These are phyloP conservation scores for Andrena fulva DNA, from an alignment of 2,888 invertebrate genomes.

Conservation along the genomic window DNA sequence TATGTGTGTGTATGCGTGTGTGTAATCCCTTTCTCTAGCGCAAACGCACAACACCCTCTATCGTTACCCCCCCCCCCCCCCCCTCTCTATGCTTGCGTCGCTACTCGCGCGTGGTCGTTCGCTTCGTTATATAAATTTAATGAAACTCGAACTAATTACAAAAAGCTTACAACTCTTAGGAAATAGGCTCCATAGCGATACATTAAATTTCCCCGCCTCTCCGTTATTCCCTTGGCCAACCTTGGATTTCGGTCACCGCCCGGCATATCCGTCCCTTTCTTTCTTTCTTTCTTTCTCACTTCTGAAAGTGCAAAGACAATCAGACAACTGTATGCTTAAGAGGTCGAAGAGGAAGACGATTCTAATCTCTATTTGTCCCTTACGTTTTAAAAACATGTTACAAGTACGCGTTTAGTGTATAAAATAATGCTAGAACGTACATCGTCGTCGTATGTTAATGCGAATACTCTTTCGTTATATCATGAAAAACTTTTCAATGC, in stretches of 20 bases:
- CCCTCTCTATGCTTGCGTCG: slow-evolving; percentile 7
- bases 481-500: slow-evolving; percentile 60
- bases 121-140: slow-evolving; percentile 67
- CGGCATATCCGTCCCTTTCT: slow-evolving; percentile 1
- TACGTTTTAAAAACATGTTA: slow-evolving; percentile 56
- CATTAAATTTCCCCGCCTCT: slow-evolving; percentile 23
- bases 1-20: neutral
- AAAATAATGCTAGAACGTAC: slow-evolving; percentile 63
- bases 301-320: slow-evolving; percentile 53
- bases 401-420: slow-evolving; percentile 51
- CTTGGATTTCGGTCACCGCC: slow-evolving; percentile 60
- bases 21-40: slow-evolving; percentile 38
- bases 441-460: slow-evolving; percentile 47
- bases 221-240: slow-evolving; percentile 70
- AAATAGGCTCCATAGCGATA: slow-evolving; percentile 69
- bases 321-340: slow-evolving; percentile 70
- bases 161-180: slow-evolving; percentile 73
- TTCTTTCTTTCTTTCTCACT: neutral
- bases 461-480: slow-evolving; percentile 40
- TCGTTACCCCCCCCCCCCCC: neutral
- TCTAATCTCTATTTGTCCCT: slow-evolving; percentile 58
- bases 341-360: slow-evolving; percentile 72
- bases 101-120: slow-evolving; percentile 51
- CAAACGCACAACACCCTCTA: slow-evolving; percentile 14
- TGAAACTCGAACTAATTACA: slow-evolving; percentile 73